phyloP scores from a whole-genome alignment of 2,888 invertebrate genomes.

The Hydraecia micacea region DNA sequence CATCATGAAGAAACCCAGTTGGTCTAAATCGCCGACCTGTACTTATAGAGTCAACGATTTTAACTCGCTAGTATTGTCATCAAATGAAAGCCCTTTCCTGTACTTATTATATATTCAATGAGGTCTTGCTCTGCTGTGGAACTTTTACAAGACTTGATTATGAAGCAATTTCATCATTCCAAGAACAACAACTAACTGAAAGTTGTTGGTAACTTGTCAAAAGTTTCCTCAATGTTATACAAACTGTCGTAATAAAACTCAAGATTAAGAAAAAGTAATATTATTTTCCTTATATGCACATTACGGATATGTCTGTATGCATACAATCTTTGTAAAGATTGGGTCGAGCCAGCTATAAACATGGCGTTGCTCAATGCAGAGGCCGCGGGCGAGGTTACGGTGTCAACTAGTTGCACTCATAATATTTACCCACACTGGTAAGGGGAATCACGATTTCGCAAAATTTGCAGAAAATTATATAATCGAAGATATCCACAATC shows the following conservation, averaged over 20 bases:
- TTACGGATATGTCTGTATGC: constrained; percentile 33
- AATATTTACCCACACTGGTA: constrained; percentile 49
- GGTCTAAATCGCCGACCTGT: neutral
- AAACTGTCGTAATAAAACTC: constrained; percentile 17
- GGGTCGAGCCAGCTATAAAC: constrained; percentile 18
- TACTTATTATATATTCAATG: neutral
- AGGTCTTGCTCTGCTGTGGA: neutral
- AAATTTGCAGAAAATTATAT: constrained; percentile 52
- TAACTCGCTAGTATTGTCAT: neutral
- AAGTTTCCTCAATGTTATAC: constrained; percentile 25
- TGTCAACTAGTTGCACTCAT: constrained; percentile 43
- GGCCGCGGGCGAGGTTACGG: constrained; percentile 43
- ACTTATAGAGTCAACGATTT: too few relatives aligned
- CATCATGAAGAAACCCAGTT: neutral
- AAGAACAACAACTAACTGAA: constrained; percentile 26
- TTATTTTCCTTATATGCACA: constrained; percentile 32
- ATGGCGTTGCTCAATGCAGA: constrained; percentile 51
- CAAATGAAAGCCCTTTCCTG: neutral
- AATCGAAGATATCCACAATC: constrained; percentile 30
- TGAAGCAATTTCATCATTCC: neutral
- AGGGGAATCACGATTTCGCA: constrained; percentile 50
- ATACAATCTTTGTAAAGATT: constrained; percentile 38
- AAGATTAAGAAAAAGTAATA: constrained; percentile 23
- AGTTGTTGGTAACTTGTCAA: neutral
- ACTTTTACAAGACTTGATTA: neutral